Evolutionary conservation across 1,140 invertebrate species (phyloP).

Genomic region (Diprion similis): DNA sequence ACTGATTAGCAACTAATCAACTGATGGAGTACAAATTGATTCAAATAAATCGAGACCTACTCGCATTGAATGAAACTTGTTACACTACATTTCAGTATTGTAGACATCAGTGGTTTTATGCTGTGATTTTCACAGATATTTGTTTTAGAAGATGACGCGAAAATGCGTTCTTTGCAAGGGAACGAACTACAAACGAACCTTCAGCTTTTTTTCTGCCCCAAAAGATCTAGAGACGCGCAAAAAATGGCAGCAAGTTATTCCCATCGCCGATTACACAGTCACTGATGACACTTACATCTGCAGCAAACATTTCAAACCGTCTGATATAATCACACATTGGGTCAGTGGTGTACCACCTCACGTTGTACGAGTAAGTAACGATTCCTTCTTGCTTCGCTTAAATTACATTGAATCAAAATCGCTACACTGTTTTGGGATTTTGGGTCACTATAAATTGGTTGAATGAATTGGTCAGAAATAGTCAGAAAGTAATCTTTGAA

Average conservation of each 20-base stretch:
- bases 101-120: no score
- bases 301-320: conserved; percentile 53
- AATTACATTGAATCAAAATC: no score
- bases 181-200: conserved; percentile 54
- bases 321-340: conserved; percentile 57
- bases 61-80: no score
- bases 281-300: conserved; percentile 56
- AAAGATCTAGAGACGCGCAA: conserved; percentile 50
- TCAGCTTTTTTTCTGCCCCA: conserved; percentile 56
- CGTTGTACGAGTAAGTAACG: conserved; percentile 49
- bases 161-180: conserved; percentile 55
- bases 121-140: not conserved
- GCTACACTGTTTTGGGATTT: no score
- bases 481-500: no score
- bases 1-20: no score
- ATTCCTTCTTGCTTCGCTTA: not conserved
- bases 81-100: no score
- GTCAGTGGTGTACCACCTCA: conserved; percentile 54
- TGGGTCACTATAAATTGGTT: no score
- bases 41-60: no score
- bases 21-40: no score
- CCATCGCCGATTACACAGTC: conserved; percentile 46
- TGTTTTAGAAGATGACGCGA: conserved; percentile 45
- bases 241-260: conserved; percentile 53
- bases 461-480: no score